Percentiles rank a stretch among this genome's conserved stretches.
Evolutionary conservation across 2,888 invertebrate species (phyloP).

Genomic region (Scaptomyza parva): DNA sequence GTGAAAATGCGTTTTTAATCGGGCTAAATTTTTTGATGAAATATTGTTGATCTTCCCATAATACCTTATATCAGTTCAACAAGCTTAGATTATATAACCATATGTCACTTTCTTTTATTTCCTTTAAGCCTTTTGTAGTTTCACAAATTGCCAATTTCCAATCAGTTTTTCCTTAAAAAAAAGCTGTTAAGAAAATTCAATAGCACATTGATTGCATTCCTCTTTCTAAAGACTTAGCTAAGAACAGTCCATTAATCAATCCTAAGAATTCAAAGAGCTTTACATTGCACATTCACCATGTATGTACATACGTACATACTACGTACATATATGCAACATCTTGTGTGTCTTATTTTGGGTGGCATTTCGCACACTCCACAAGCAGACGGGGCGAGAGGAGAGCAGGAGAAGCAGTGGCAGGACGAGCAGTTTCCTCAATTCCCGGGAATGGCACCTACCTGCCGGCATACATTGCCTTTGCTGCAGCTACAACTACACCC

Average conservation of each 20-base stretch:
- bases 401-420: background rate
- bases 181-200: slow-evolving; percentile 1
- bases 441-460: slow-evolving; percentile 65
- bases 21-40: background rate
- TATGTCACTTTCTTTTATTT: no score
- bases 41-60: background rate
- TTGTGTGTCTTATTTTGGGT: slow-evolving; percentile 48
- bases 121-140: background rate
- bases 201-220: slow-evolving; percentile 16
- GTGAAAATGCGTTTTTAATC: background rate
- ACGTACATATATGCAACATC: background rate
- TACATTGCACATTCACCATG: background rate
- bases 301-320: background rate
- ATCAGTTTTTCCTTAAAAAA: background rate
- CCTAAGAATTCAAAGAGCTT: background rate
- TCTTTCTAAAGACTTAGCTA: background rate
- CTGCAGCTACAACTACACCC: slow-evolving; percentile 36
- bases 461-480: slow-evolving; percentile 4
- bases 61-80: no score
- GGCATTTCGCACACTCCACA: slow-evolving; percentile 22
- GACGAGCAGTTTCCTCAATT: slow-evolving; percentile 43
- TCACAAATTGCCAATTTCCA: background rate
- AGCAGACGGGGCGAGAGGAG: background rate
- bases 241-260: slow-evolving; percentile 19
- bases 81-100: no score